Base-by-base conservation (phyloP, 2,888 invertebrate species). In the Mythimna loreyi region DNA sequence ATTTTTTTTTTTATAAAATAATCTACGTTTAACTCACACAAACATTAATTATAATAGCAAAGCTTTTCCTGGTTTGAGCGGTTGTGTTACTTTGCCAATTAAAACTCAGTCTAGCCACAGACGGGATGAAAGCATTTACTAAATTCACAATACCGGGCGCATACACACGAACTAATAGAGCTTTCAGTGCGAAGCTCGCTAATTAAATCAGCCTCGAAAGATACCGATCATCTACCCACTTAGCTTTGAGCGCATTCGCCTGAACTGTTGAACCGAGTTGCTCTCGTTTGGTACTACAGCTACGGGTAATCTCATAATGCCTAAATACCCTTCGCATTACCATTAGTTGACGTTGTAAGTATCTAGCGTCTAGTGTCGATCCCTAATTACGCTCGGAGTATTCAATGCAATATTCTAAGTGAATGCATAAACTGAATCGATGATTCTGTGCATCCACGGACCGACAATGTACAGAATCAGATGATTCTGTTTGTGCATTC, bases 201-300 rank as follows among this genome's bases (percentile, higher is more conserved):
- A 59, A 77, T 80, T 76, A 64, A 76, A 76, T 73, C 53, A 66
- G 66, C 57, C 33, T 67, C 60, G 57, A 56, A 68, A 68, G 72
- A 68, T 75, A 57, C 57, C 25, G 21, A 71, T 80, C 76, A 80
- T 67, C 58, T 67, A 50, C 64, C 63, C 61, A 76, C 66, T 72
- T 69, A 67, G 57, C 55, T 61, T 50, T 28, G 61, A 56, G 61
- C 49, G 28, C 25, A 43, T 56, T 72, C 19, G 23, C 9, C 47
- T 63, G 13, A n/a, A 50, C 47, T 16, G 8, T 45, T 57, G 13
- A n/a, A 50, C 43, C 28, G 16, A 52, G 21, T 43, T 62, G n/a
- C 53, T 57, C 28, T 25, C n/a, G 25, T 68, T 60, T n/a, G 11
- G 60, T 55, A 33, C 23, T 45, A 23, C n/a, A 28, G 11, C 47